These are phyloP conservation scores for Phasianus colchicus DNA, from an alignment of 2,113 vertebrate genomes.

Conservation along the genomic window DNA sequence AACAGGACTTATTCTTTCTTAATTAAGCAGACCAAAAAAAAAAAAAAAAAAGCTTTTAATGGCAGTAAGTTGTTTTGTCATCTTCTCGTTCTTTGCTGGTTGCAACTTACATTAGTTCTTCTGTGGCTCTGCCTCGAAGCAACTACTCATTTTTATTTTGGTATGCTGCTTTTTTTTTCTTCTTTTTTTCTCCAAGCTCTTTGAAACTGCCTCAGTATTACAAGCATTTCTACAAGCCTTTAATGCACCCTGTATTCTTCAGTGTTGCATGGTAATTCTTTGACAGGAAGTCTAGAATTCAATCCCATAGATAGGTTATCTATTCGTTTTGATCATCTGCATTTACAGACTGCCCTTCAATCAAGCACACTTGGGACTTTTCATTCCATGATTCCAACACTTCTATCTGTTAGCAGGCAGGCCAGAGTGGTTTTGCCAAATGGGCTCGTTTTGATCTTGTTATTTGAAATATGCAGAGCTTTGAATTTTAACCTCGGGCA, in stretches of 20 bases:
- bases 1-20: not conserved
- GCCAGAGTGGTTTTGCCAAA: slow-evolving; percentile 25
- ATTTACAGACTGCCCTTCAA: slow-evolving; percentile 46
- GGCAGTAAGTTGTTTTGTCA: not conserved
- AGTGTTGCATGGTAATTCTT: not conserved
- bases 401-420: slow-evolving; percentile 19
- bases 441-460: slow-evolving; percentile 7
- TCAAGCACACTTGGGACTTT: slow-evolving; percentile 35
- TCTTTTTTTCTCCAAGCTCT: not conserved
- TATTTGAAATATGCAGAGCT: slow-evolving; percentile 4
- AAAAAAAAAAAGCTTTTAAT: not conserved
- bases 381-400: slow-evolving; percentile 22
- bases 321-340: slow-evolving; percentile 26
- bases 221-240: not conserved
- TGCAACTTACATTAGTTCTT: not conserved
- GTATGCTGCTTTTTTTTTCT: not conserved
- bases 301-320: slow-evolving; percentile 44
- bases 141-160: slow-evolving; percentile 1
- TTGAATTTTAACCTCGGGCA: slow-evolving; percentile 23
- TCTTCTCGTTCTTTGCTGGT: not conserved
- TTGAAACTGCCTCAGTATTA: not conserved
- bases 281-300: slow-evolving; percentile 47
- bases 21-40: not conserved
- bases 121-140: not conserved
- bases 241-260: not conserved